Evolutionary conservation across 2,113 vertebrate species (phyloP).

Genomic region (Galemys pyrenaicus): DNA sequence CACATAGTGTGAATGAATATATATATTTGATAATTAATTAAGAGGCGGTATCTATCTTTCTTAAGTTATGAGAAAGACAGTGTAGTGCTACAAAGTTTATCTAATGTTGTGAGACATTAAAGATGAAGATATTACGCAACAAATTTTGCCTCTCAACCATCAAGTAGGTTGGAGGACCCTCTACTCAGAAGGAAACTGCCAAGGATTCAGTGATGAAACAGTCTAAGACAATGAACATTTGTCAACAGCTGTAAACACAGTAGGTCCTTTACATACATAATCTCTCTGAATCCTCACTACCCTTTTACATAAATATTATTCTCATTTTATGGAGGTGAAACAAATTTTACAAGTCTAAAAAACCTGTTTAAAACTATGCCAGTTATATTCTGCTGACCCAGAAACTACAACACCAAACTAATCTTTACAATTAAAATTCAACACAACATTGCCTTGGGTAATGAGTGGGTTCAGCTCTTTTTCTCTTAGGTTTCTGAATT

Average conservation of each 20-base stretch:
- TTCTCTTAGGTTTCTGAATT: slow-evolving; percentile 51
- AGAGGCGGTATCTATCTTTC: neutral
- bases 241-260: neutral
- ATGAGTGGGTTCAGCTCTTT: slow-evolving; percentile 41
- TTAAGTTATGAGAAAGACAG: slow-evolving; percentile 31
- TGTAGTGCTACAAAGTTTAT: neutral
- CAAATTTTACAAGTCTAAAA: neutral
- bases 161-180: neutral
- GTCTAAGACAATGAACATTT: neutral
- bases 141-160: slow-evolving; percentile 12
- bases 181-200: neutral
- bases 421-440: slow-evolving; percentile 68
- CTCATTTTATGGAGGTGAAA: neutral
- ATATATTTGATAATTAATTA: slow-evolving; percentile 43
- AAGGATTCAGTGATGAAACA: neutral
- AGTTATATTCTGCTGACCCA: neutral
- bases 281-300: neutral
- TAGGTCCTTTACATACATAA: neutral
- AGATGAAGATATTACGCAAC: neutral
- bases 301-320: neutral
- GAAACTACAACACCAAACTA: neutral
- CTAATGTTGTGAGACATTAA: slow-evolving; percentile 38
- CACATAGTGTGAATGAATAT: neutral
- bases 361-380: neutral
- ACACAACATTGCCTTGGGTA: neutral